Evolutionary conservation across 2,888 invertebrate species (phyloP).

Genomic region (Nudaria mundana): DNA sequence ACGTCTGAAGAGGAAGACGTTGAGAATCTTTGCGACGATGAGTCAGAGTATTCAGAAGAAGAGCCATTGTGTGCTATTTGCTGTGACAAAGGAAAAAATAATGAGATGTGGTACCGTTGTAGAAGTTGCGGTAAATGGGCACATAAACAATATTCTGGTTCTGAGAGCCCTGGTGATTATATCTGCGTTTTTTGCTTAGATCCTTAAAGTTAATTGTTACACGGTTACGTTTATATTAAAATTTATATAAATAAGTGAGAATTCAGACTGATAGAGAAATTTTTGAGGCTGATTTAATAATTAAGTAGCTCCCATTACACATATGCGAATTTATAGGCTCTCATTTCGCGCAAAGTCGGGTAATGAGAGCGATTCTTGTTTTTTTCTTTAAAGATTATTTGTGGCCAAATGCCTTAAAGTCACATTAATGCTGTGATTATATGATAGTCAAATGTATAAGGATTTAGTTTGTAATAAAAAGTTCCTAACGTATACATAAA

Average conservation of each 20-base stretch:
- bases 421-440: no score
- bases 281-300: not conserved
- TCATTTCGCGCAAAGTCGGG: not conserved
- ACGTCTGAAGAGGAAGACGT: conserved; percentile 5
- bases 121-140: conserved; percentile 28
- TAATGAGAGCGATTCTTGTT: no score
- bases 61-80: conserved; percentile 25
- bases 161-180: not conserved
- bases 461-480: no score
- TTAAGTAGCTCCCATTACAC: not conserved
- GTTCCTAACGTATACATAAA: no score
- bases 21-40: conserved; percentile 23
- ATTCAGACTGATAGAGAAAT: not conserved
- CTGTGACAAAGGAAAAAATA: conserved; percentile 23
- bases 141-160: conserved; percentile 25
- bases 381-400: no score
- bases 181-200: conserved; percentile 3
- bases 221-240: not conserved
- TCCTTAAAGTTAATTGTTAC: conserved; percentile 3
- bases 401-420: no score
- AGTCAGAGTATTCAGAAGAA: conserved; percentile 28
- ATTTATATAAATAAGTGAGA: not conserved
- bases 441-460: no score
- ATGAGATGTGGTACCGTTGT: conserved; percentile 28
- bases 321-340: not conserved